Percentiles rank a stretch among this genome's conserved stretches.
Evolutionary conservation across 2,113 vertebrate species (phyloP).

Genomic region (Pituophis catenifer): DNA sequence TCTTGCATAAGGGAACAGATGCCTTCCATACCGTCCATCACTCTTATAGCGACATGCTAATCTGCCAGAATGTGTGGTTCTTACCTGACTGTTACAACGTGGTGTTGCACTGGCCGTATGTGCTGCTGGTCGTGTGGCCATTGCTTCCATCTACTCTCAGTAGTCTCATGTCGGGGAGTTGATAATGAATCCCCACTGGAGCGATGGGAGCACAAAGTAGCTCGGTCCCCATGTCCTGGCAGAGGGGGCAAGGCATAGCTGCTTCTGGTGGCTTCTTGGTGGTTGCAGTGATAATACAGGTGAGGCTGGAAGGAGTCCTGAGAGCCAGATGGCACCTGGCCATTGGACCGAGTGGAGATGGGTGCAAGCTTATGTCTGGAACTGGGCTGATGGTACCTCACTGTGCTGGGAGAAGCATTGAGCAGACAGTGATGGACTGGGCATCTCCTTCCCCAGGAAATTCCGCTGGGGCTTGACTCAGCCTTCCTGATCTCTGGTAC

Average conservation of each 20-base stretch:
- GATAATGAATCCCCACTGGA: constrained; percentile 68
- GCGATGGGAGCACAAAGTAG: constrained; percentile 67
- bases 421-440: constrained; percentile 72
- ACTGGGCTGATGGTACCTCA: constrained; percentile 47
- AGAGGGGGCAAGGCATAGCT: constrained; percentile 57
- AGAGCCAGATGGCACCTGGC: constrained; percentile 59
- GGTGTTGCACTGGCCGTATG: constrained; percentile 77
- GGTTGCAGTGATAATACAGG: constrained; percentile 54
- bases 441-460: constrained; percentile 66
- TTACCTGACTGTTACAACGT: constrained; percentile 87
- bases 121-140: constrained; percentile 74
- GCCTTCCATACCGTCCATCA: not conserved
- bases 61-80: accelerated
- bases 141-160: constrained; percentile 76
- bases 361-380: constrained; percentile 54
- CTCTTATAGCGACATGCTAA: not conserved
- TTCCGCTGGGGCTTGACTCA: constrained; percentile 61
- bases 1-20: not conserved
- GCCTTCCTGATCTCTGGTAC: constrained; percentile 52
- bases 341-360: constrained; percentile 64
- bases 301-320: constrained; percentile 57
- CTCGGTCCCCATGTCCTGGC: constrained; percentile 64
- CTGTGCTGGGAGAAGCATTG: constrained; percentile 58
- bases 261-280: constrained; percentile 60
- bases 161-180: constrained; percentile 62